Base-by-base conservation (phyloP, 30 jellyfish, hydroid and myxozoan genomes). In the Phacellophora camtschatica region DNA sequence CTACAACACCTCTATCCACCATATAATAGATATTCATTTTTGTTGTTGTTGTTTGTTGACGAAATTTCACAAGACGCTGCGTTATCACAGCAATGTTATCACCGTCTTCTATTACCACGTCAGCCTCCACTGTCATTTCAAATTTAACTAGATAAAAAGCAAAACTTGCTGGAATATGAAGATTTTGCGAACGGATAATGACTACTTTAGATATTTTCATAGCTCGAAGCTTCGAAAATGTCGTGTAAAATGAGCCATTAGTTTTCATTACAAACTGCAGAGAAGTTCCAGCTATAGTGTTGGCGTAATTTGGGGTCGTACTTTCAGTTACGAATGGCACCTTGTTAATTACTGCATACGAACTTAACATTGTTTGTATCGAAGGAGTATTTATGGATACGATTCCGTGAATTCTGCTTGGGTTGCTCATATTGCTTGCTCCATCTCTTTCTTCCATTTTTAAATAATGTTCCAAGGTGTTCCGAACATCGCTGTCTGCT, bases 291-390 rank as follows among this genome's bases (percentile, higher is more conserved):
- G 41, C 36, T 4, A 48, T 13, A 5, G 12, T 37, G 13, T 10
- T 10, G 1, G 23, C 25, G 1, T 27, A 12, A 2, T 23, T 30
- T 0, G 66, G 23, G 3, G 10, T 64, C 2, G 94, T 67, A 4
- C 56, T 48, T 4, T 88, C 88, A 30, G 73, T 58, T 42, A 84
- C 29, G n/a, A 84, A 61, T 29, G 84, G 84, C n/a, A 72, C 34
- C 23, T 64, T 41, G 31, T 70, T n/a, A 15, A 29, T 20, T 5
- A 7, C 28, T 0, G 83, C 79, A 7, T 67, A 43, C 16, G 87
- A 67, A 59, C 50, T 43, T 19, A 84, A 23, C n/a, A 53, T 18
- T 6, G n/a, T 77, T 15, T 59, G 75, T 9, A 84, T 68, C 1
- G 59, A 53, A 13, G 8, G 48, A 13, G 79, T 49, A 32, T 84